Base-by-base conservation (phyloP, 2,797 vertebrate genomes). In the Brachyalestes nurse region DNA sequence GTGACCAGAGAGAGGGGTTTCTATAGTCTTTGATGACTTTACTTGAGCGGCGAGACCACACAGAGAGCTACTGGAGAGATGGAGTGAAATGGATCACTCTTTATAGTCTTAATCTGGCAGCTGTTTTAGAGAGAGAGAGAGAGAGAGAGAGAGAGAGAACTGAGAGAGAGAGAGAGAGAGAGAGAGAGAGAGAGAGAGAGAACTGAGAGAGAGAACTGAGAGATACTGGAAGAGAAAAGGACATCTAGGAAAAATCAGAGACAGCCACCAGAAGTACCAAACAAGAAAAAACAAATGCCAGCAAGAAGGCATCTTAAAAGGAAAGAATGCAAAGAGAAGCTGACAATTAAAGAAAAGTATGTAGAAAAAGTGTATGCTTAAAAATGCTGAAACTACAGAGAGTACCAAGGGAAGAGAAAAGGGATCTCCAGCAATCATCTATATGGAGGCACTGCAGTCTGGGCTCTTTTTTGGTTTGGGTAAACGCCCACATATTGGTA, bases 401-500 rank as follows among this genome's bases (percentile, higher is more conserved):
- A 73, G 40, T 1, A 57, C 21, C 42, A 12, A 23, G 58, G n/a
- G 12, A 10, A 23, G 58, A 7, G 12, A 10, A 67, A 66, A 51
- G 9, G 66, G 40, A 64, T 60, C 51, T 83, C 78, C 55, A 49
- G 72, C 28, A 73, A 72, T 62, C 45, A n/a, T 77, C 60, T 79
- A 47, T 80, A 69, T 49, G 79, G 84, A 82, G 57, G 79, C 80
- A 60, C 38, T 64, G 53, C 57, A 23, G 77, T 64, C 73, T 75
- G 66, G 45, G 34, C 38, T 73, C 61, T 67, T 75, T 82, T 83
- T 85, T 65, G 73, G 61, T 66, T 21, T 23, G 66, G 34, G 79
- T 83, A 86, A 84, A 83, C 74, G 75, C 75, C 82, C 70, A 71
- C 79, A 71, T 77, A 58, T 60, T 40, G 74, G 66, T 62, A 85